Conservation (phyloP, 2,797 vertebrate genomes). For the Naso thynnoides region DNA sequence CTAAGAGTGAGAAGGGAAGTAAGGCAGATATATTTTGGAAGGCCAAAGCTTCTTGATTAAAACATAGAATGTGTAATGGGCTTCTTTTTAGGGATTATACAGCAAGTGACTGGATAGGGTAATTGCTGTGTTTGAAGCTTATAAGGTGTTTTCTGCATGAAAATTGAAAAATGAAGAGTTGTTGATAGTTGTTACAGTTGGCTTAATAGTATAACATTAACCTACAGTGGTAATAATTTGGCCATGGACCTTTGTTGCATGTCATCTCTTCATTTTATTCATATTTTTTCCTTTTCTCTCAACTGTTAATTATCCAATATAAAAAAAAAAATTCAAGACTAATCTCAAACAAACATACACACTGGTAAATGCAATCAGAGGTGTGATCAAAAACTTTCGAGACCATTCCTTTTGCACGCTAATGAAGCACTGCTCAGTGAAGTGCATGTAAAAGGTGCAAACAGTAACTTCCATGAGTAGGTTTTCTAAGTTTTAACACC, state of each 20-base stretch:
- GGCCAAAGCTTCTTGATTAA: not conserved
- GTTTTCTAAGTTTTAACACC: too few species aligned
- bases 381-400: too few species aligned
- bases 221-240: constrained; percentile 17
- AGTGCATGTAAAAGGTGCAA: too few species aligned
- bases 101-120: constrained; percentile 42
- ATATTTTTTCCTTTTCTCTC: constrained; percentile 66
- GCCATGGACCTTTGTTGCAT: constrained; percentile 57
- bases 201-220: constrained; percentile 30
- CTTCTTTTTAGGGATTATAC: constrained; percentile 17
- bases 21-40: constrained; percentile 14
- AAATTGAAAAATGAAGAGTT: not conserved
- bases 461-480: too few species aligned
- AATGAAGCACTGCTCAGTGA: too few species aligned
- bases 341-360: not conserved
- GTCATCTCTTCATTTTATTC: constrained; percentile 71
- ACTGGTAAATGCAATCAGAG: too few species aligned
- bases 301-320: constrained; percentile 33
- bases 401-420: too few species aligned
- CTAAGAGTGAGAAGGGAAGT: constrained; percentile 32
- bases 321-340: constrained; percentile 4
- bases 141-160: not conserved
- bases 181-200: constrained; percentile 36
- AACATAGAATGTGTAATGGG: constrained; percentile 18
- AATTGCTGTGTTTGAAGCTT: constrained; percentile 45